Evolutionary conservation across 37 sponge, comb jelly and placozoan species (phyloP).

Genomic region (Spongilla lacustris): DNA sequence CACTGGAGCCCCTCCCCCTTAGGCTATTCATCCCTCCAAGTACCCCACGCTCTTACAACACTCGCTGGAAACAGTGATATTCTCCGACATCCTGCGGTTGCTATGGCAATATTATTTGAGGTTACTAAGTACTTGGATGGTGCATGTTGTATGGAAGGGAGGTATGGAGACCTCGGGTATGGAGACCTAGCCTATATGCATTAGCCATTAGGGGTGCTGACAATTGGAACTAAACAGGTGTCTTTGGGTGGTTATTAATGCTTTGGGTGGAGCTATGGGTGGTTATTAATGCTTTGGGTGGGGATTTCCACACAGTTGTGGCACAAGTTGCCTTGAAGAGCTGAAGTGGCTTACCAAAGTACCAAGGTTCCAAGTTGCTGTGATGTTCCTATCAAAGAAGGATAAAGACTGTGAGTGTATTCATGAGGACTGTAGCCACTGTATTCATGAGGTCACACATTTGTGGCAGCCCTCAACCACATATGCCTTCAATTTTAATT

Average conservation of each 20-base stretch:
- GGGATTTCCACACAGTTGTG: conserved; percentile 21
- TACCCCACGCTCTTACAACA: conserved; percentile 75
- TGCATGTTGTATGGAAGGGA: too few relatives aligned
- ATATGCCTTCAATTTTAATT: too few relatives aligned
- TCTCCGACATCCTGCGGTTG: conserved; percentile 61
- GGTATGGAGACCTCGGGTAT: too few relatives aligned
- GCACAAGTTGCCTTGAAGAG: conserved; percentile 64
- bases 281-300: not conserved
- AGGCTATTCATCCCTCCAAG: conserved; percentile 48
- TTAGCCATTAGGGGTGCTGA: too few relatives aligned
- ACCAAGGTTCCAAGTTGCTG: conserved; percentile 85
- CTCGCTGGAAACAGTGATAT: conserved; percentile 74
- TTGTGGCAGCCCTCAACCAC: too few relatives aligned
- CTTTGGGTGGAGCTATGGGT: not conserved
- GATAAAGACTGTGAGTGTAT: conserved; percentile 57
- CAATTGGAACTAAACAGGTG: too few relatives aligned
- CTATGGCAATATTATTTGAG: conserved; percentile 45
- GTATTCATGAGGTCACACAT: not conserved
- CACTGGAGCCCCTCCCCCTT: not conserved
- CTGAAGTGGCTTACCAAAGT: conserved; percentile 78
- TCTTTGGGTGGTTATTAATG: not conserved
- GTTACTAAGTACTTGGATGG: too few relatives aligned
- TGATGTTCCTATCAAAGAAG: conserved; percentile 86
- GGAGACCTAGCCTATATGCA: too few relatives aligned
- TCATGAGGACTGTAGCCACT: too few relatives aligned